These are phyloP conservation scores for Melieria crassipennis DNA, from an alignment of 2,888 invertebrate genomes.

Conservation along the genomic window DNA sequence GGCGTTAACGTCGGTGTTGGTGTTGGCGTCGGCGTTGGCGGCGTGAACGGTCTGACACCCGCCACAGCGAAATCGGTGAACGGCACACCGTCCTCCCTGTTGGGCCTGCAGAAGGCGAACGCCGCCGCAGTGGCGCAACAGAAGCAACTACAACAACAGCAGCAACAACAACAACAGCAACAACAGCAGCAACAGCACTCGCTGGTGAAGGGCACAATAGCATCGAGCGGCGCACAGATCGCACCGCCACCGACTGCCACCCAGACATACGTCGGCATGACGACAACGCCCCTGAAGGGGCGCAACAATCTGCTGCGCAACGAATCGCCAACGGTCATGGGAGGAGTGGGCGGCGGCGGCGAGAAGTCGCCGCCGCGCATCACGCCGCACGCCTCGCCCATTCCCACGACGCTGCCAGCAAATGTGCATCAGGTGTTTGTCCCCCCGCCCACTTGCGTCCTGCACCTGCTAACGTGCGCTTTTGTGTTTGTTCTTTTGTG, in stretches of 20 bases:
- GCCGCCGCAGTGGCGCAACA: constrained; percentile 58
- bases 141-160: constrained; percentile 50
- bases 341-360: constrained; percentile 43
- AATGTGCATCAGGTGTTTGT: constrained; percentile 63
- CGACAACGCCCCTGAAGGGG: constrained; percentile 59
- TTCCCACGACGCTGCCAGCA: constrained; percentile 62
- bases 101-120: constrained; percentile 58
- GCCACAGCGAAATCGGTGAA: constrained; percentile 52
- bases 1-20: constrained; percentile 28
- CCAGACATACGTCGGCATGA: constrained; percentile 54
- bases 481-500: too few species aligned
- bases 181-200: constrained; percentile 48
- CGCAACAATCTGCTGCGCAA: constrained; percentile 56
- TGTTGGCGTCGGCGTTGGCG: not conserved
- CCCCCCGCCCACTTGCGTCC: not conserved
- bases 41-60: constrained; percentile 51
- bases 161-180: constrained; percentile 51
- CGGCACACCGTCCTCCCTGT: constrained; percentile 52
- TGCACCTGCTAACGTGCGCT: not conserved
- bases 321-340: constrained; percentile 58
- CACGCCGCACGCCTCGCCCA: constrained; percentile 67
- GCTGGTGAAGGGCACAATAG: constrained; percentile 50
- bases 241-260: constrained; percentile 39
- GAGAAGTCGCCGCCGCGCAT: constrained; percentile 67
- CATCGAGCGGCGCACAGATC: constrained; percentile 36